phyloP scores from a whole-genome alignment of 2,888 invertebrate species.

The Xestia xanthographa region DNA sequence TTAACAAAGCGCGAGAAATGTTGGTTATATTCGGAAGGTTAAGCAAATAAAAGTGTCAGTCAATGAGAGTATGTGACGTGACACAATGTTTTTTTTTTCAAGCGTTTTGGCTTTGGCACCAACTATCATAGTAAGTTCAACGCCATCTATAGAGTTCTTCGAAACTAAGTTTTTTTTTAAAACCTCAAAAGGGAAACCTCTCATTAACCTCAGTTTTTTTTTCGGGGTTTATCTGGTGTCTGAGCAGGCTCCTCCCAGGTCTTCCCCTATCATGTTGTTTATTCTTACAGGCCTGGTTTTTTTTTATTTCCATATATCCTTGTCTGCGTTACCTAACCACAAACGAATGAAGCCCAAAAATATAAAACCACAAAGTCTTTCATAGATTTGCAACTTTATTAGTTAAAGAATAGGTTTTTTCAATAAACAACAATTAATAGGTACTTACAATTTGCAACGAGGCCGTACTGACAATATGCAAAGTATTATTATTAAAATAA shows the following conservation, averaged over 20 bases:
- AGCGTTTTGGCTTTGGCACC: no score
- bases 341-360: neutral
- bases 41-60: no score
- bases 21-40: no score
- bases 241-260: neutral
- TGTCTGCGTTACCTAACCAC: neutral
- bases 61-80: no score
- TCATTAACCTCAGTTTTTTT: neutral
- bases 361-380: neutral
- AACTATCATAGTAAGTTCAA: no score
- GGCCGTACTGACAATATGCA: conserved; percentile 38
- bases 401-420: conserved; percentile 2
- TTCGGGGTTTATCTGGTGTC: neutral
- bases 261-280: neutral
- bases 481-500: conserved; percentile 55
- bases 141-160: no score
- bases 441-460: conserved; percentile 51
- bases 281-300: neutral
- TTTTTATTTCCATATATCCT: neutral
- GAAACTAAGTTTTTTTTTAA: no score
- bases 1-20: no score
- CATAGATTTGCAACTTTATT: neutral
- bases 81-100: no score
- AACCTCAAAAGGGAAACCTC: no score
- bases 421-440: conserved; percentile 27